Evolutionary conservation across 2,888 invertebrate species (phyloP).

Genomic region (Himalopsyche tibetana): DNA sequence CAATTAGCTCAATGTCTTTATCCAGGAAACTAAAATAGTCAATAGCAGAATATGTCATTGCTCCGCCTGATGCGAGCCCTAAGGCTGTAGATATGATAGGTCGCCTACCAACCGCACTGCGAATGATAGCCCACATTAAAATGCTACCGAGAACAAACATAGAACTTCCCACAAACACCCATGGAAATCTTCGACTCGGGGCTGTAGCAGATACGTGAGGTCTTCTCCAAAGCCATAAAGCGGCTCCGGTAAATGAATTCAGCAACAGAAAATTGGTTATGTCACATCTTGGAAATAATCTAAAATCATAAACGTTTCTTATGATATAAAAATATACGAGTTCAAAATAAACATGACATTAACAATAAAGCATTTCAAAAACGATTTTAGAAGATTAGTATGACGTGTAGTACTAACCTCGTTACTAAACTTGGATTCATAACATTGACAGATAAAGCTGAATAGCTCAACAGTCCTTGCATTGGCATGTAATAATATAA

Average conservation of each 20-base stretch:
- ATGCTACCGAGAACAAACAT: conserved; percentile 94
- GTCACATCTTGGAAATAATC: conserved; percentile 84
- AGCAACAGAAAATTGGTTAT: conserved; percentile 88
- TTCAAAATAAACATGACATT: conserved; percentile 12
- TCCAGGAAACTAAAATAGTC: conserved; percentile 82
- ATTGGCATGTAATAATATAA: conserved; percentile 86
- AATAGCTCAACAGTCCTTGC: conserved; percentile 86
- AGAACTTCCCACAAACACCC: conserved; percentile 86
- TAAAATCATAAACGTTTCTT: conserved; percentile 70
- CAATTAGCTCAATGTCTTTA: conserved; percentile 73
- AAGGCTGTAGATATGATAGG: conserved; percentile 81
- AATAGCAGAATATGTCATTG: conserved; percentile 80
- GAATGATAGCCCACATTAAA: conserved; percentile 90
- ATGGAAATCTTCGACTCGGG: conserved; percentile 79
- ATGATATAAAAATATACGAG: background rate
- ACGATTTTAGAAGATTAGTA: background rate
- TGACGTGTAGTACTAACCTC: conserved; percentile 73
- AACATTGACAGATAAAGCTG: conserved; percentile 87
- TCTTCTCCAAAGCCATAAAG: conserved; percentile 88
- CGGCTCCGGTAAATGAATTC: conserved; percentile 88
- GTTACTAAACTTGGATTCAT: conserved; percentile 89
- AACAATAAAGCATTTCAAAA: background rate
- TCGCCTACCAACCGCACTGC: conserved; percentile 86
- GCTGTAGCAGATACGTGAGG: conserved; percentile 84
- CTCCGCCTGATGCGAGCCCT: conserved; percentile 83